phyloP scores from a whole-genome alignment of 1,140 invertebrate species.

The Frieseomelitta varia region DNA sequence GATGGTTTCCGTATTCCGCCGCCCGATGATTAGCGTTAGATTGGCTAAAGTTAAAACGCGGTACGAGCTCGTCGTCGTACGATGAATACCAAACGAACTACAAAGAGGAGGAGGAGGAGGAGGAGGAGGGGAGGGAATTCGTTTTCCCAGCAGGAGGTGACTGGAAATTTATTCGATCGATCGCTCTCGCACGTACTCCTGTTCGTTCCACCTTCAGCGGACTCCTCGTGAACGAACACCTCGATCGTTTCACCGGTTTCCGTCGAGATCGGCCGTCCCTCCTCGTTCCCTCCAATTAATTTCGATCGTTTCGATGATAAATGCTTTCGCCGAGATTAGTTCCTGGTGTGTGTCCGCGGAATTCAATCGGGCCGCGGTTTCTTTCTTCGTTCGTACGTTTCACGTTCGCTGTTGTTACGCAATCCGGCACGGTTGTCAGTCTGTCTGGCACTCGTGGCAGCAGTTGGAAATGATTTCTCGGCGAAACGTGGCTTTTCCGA shows the following conservation, averaged over 20 bases:
- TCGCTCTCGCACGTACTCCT: background rate
- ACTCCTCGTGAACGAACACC: background rate
- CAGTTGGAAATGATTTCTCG: background rate
- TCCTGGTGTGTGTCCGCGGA: background rate
- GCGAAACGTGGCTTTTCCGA: background rate
- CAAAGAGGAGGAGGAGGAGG: too few relatives aligned
- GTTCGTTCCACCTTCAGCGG: background rate
- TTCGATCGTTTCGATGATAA: background rate
- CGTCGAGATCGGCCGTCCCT: background rate
- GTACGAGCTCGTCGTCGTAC: background rate
- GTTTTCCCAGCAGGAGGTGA: conserved; percentile 9
- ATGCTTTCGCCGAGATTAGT: conserved; percentile 13
- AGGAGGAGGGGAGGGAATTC: background rate
- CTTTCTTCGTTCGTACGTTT: background rate
- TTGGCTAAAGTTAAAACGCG: conserved; percentile 1
- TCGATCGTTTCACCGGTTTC: background rate
- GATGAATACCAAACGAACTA: background rate
- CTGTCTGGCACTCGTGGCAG: background rate
- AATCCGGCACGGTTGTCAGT: background rate
- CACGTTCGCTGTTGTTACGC: background rate
- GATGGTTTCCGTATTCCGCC: conserved; percentile 56
- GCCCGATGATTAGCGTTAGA: conserved; percentile 2
- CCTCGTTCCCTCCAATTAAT: background rate
- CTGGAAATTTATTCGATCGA: conserved; percentile 23
- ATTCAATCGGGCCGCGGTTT: background rate